A percentile compares a stretch with the other conserved stretches of the same genome.
Evolutionary conservation across 1,140 invertebrate genomes (phyloP).

Genomic region (Lepidurus apus): DNA sequence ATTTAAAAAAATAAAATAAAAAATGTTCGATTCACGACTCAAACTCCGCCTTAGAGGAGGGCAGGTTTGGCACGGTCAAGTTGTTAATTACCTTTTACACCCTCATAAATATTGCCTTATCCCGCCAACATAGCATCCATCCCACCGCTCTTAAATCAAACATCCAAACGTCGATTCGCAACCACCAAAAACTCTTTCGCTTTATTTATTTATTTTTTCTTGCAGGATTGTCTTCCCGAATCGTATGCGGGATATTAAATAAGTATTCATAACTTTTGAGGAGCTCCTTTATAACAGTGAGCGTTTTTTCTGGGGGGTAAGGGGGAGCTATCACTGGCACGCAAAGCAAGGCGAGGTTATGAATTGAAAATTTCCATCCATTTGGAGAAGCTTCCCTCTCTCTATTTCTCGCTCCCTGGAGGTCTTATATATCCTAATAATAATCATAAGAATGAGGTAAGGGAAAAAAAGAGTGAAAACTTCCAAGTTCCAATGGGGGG

Average conservation of each 20-base stretch:
- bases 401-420: neutral
- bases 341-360: neutral
- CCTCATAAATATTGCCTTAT: conserved; percentile 6
- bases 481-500: neutral
- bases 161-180: neutral
- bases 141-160: neutral
- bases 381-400: neutral
- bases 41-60: conserved; percentile 20
- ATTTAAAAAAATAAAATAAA: neutral
- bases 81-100: conserved; percentile 22
- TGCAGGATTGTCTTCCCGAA: neutral
- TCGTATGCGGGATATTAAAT: conserved; percentile 5
- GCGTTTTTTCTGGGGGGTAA: neutral
- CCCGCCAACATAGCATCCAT: neutral
- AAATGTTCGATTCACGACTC: neutral
- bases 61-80: neutral
- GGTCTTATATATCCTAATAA: neutral
- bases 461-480: neutral
- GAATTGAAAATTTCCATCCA: neutral
- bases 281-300: conserved; percentile 1
- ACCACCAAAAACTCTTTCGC: neutral
- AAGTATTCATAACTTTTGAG: conserved; percentile 12
- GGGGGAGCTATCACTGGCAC: neutral
- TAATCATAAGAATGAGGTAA: neutral
- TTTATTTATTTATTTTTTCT: neutral